phyloP scores from a whole-genome alignment of 2,113 vertebrate species.

The Zingel zingel region DNA sequence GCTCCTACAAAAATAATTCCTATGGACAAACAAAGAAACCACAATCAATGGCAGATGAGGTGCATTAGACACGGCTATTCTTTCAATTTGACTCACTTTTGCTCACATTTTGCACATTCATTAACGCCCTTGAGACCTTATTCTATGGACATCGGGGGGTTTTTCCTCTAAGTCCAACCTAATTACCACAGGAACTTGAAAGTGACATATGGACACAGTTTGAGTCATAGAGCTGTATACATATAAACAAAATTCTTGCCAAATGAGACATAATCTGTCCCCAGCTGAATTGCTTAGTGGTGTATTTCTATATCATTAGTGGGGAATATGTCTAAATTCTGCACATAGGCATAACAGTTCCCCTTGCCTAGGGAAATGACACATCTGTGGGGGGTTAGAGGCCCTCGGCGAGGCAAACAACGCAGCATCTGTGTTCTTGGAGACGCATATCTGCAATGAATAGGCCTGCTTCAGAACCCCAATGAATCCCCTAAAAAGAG shows the following conservation, averaged over 20 bases:
- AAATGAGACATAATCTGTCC: constrained; percentile 56
- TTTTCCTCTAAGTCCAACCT: constrained; percentile 41
- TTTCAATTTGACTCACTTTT: constrained; percentile 25
- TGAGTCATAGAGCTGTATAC: constrained; percentile 19
- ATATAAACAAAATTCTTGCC: constrained; percentile 52
- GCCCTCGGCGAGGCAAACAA: constrained; percentile 51
- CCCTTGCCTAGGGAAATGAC: constrained; percentile 60
- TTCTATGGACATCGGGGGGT: not conserved
- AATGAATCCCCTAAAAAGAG: constrained; percentile 52
- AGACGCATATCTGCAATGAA: constrained; percentile 56
- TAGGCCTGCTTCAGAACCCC: constrained; percentile 45
- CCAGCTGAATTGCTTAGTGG: constrained; percentile 42
- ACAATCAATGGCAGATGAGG: constrained; percentile 43
- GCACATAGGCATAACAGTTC: constrained; percentile 51
- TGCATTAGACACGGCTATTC: constrained; percentile 35
- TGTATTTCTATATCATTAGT: constrained; percentile 75
- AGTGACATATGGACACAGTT: constrained; percentile 47
- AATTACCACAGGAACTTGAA: constrained; percentile 58
- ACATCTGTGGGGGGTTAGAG: constrained; percentile 60
- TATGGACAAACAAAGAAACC: constrained; percentile 39
- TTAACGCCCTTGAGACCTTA: constrained; percentile 9
- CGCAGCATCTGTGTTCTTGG: constrained; percentile 69
- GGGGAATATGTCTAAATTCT: constrained; percentile 63
- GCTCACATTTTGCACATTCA: constrained; percentile 25
- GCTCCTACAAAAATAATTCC: constrained; percentile 62